phyloP scores from a whole-genome alignment of 2,888 invertebrate genomes.

The Malthinus flaveolus region DNA sequence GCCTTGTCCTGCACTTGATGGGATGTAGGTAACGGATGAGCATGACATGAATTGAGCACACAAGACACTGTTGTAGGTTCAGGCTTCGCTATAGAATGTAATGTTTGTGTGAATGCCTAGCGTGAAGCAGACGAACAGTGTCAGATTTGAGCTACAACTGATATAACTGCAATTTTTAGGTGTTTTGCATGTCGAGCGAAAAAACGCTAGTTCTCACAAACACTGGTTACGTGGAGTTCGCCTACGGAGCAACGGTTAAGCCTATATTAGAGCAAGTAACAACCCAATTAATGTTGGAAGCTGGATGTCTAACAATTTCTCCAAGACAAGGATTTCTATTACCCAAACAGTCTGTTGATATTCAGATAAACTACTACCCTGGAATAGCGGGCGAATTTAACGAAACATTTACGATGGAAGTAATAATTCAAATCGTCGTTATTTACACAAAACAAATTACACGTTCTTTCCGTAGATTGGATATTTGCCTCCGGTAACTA shows the following conservation, averaged over 20 bases:
- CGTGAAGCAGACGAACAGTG: no score
- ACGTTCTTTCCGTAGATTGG: slow-evolving; percentile 56
- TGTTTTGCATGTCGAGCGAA: slow-evolving; percentile 49
- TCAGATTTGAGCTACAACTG: not conserved
- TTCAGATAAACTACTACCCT: slow-evolving; percentile 59
- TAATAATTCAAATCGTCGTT: slow-evolving; percentile 30
- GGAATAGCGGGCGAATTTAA: slow-evolving; percentile 61
- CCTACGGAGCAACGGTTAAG: slow-evolving; percentile 55
- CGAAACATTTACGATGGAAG: slow-evolving; percentile 50
- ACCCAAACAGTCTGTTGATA: slow-evolving; percentile 51
- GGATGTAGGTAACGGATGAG: no score
- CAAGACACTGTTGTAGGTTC: no score
- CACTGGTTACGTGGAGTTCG: slow-evolving; percentile 56
- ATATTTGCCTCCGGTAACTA: slow-evolving; percentile 58
- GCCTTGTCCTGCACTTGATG: no score
- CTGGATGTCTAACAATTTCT: slow-evolving; percentile 55
- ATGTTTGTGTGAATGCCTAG: no score
- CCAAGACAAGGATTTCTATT: slow-evolving; percentile 55
- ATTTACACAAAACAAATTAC: not conserved
- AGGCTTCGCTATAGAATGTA: no score
- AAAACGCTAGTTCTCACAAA: slow-evolving; percentile 55
- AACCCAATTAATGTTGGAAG: slow-evolving; percentile 52
- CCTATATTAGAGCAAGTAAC: slow-evolving; percentile 50
- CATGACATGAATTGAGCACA: no score
- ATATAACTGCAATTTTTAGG: slow-evolving; percentile 36